Evolutionary conservation across 2,113 vertebrate genomes (phyloP), one percentile per base, ranked within the genome.

Genomic region (Petaurus breviceps): DNA sequence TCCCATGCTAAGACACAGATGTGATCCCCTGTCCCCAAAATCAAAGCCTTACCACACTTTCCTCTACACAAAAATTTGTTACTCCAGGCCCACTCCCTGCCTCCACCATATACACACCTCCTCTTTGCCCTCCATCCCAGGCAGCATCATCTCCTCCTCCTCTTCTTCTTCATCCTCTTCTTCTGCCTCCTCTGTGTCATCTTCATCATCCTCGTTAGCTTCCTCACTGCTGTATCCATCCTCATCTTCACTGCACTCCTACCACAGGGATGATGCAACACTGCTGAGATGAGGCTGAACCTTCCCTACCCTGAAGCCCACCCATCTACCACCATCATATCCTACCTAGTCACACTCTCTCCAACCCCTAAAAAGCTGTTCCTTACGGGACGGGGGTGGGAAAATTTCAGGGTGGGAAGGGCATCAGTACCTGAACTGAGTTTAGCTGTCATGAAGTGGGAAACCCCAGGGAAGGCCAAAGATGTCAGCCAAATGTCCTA

Each of bases 91-190:
- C 55, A 68, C 1, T 28, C 19, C 3, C 93, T 49, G 54, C 52
- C 52, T 16, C 93, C 89, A 43, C 57, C 95, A n/a, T n/a, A n/a
- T n/a, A n/a, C 97, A 96, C 24, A 99, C 99, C 99, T 99, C 99
- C 97, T 99, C 99, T 98, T 99, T 99, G 93, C 99, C 99, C 90
- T 99, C 99, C 99, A 99, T 99, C 96, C 99, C 99, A 77, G 99
- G 99, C 95, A 99, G 98, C 98, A 99, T 99, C 99, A 99, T 99
- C 90, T 99, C 99, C 92, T 99, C 99, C 28, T 99, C 99, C 97
- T 99, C 99, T 46, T 98, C 99, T 23, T 99, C 99, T 16, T 99
- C 99, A 2, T 99, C 99, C 5, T 99, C 99, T 89, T 99, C 99
- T 96, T 99, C 99, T 7, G 99, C 99, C 97, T 99, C 98, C 94